Base-by-base conservation (phyloP, 2,888 invertebrate genomes). In the Crematogaster levior region DNA sequence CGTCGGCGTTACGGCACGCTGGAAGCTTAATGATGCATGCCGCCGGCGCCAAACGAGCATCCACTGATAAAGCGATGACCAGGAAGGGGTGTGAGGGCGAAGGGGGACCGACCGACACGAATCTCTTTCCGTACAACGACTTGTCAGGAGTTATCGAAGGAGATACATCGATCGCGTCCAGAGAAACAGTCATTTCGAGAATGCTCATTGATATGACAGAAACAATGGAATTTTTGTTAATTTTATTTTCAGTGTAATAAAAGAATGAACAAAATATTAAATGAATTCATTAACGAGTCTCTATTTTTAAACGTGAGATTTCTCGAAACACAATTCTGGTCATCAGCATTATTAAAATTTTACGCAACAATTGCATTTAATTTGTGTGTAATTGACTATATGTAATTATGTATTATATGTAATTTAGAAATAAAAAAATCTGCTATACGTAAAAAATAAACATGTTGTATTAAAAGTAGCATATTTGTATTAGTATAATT, bases 1-100 rank as follows among this genome's bases (percentile, higher is more conserved):
- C 89, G 90, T 91, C 88, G 86, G 85, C 88, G 90, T 90, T 89
- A 88, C 88, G 80, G 90, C 88, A 89, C 88, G 88, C 88, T 90
- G 89, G 86, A 91, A 88, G 88, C 90, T 91, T 89, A 91, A 91
- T 91, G 91, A 91, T 91, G 91, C 91, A 90, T 91, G 89, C 91
- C 88, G 90, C 87, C 88, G 89, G 86, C 90, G 89, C 89, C 91
- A 89, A 90, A 89, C 88, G 90, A 91, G 91, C 90, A 88, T 90
- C 90, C 91, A 90, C 90, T 89, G 91, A 90, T 91, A 90, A 91
- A 91, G 85, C 90, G 88, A 90, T 90, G 90, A 90, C 90, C 90
- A 90, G 84, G 81, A 86, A 84, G 68, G 86, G 84, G 82, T 85
- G 83, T 82, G 88, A 56, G 84, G 82, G 68, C 86, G 84, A 85